Evolutionary conservation across 2,113 vertebrate species (phyloP).

Genomic region (Hassar affinis): DNA sequence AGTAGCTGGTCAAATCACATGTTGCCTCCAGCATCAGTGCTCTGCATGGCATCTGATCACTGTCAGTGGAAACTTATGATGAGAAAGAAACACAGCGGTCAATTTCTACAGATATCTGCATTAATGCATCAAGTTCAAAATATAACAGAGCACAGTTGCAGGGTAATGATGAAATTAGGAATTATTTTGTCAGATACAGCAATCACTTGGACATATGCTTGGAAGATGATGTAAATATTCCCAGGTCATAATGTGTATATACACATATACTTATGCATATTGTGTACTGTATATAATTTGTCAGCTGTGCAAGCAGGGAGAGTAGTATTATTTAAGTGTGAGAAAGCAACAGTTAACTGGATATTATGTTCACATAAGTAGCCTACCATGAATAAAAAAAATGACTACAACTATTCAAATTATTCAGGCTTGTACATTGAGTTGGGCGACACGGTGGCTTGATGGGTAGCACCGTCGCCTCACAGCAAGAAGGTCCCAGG

Average conservation of each 20-base stretch:
- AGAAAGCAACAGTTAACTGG: no score
- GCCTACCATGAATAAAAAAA: no score
- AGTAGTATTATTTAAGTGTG: no score
- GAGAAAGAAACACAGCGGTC: not conserved
- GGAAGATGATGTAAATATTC: not conserved
- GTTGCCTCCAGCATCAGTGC: conserved; percentile 1
- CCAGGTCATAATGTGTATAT: not conserved
- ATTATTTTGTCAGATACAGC: not conserved
- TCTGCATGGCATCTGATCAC: not conserved
- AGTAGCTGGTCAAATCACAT: conserved; percentile 9
- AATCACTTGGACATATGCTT: not conserved
- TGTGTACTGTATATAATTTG: not conserved
- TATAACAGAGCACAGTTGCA: not conserved
- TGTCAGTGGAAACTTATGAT: not conserved
- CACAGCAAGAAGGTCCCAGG: no score
- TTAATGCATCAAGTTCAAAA: conserved; percentile 5
- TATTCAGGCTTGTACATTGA: no score
- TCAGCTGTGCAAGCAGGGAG: not conserved
- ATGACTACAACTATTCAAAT: no score
- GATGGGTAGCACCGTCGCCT: no score
- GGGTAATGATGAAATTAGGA: not conserved
- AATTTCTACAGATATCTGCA: not conserved
- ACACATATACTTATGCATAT: no score
- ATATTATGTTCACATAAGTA: no score
- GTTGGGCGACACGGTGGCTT: no score